Percentiles rank a stretch among this genome's conserved stretches.
Evolutionary conservation across 2,113 vertebrate species (phyloP).

Genomic region (Pungitius pungitius): DNA sequence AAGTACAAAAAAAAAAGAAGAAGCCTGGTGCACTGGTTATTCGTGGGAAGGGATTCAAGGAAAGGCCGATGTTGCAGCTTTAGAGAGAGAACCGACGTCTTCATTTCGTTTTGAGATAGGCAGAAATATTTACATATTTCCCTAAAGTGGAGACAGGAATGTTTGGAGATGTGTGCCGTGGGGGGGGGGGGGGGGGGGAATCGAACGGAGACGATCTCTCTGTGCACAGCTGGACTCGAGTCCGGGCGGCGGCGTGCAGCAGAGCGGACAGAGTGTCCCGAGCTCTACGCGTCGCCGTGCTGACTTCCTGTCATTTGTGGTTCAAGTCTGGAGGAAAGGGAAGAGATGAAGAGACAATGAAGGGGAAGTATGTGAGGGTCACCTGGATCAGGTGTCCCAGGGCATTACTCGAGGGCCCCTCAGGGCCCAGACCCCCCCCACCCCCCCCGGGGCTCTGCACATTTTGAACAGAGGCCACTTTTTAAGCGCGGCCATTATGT

Average conservation of each 20-base stretch:
- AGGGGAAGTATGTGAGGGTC: conserved; percentile 65
- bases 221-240: conserved; percentile 39
- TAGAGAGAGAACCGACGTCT: conserved; percentile 42
- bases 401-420: conserved; percentile 71
- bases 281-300: conserved; percentile 12
- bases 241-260: conserved; percentile 23
- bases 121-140: conserved; percentile 81
- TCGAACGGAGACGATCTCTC: conserved; percentile 16
- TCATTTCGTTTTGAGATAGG: conserved; percentile 61
- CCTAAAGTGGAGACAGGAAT: conserved; percentile 54
- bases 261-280: conserved; percentile 20
- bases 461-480: conserved; percentile 71
- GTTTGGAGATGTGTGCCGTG: conserved; percentile 46
- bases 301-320: conserved; percentile 31
- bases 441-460: conserved; percentile 28
- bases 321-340: conserved; percentile 39
- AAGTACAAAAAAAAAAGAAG: background rate
- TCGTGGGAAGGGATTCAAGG: conserved; percentile 13
- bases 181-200: too few relatives aligned
- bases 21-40: conserved; percentile 14
- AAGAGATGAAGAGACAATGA: conserved; percentile 62
- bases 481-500: conserved; percentile 70
- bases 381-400: conserved; percentile 77
- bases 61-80: conserved; percentile 26
- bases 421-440: conserved; percentile 22